Conservation (phyloP, 2,888 invertebrate species). For the Villa cingulata region DNA sequence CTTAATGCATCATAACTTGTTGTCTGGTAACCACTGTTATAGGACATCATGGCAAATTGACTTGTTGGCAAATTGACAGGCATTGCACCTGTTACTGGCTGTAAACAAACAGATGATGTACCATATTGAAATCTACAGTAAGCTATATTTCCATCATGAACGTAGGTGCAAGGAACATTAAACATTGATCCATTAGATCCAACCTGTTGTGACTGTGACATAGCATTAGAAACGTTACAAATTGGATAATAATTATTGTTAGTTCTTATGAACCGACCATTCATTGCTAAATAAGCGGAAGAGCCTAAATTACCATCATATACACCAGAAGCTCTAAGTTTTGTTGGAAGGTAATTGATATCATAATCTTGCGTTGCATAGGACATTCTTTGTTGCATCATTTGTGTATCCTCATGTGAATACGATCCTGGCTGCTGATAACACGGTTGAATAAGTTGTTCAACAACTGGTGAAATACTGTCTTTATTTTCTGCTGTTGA, state of each 20-base stretch:
- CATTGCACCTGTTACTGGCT: conserved; percentile 60
- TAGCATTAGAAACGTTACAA: conserved; percentile 50
- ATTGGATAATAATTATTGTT: conserved; percentile 67
- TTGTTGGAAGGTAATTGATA: conserved; percentile 59
- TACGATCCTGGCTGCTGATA: conserved; percentile 59
- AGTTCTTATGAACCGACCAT: conserved; percentile 54
- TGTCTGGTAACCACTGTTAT: conserved; percentile 46
- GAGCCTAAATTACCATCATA: conserved; percentile 49
- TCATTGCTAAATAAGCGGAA: conserved; percentile 55
- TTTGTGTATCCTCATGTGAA: conserved; percentile 73
- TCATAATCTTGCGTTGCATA: conserved; percentile 62
- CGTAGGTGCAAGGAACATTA: conserved; percentile 41
- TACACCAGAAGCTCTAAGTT: conserved; percentile 48
- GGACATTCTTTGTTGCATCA: conserved; percentile 68
- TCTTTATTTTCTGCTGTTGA: conserved; percentile 14
- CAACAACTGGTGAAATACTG: conserved; percentile 42
- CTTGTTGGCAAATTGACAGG: conserved; percentile 55
- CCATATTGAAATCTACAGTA: conserved; percentile 59
- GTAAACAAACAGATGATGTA: conserved; percentile 52
- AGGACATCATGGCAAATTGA: conserved; percentile 54
- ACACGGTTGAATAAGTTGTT: conserved; percentile 67
- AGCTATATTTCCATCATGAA: conserved; percentile 53
- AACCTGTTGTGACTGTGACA: conserved; percentile 56
- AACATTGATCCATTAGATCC: conserved; percentile 36
- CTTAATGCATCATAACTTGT: conserved; percentile 46